These are phyloP conservation scores for Sceloporus undulatus DNA, from an alignment of 2,113 vertebrate genomes.

Conservation along the genomic window DNA sequence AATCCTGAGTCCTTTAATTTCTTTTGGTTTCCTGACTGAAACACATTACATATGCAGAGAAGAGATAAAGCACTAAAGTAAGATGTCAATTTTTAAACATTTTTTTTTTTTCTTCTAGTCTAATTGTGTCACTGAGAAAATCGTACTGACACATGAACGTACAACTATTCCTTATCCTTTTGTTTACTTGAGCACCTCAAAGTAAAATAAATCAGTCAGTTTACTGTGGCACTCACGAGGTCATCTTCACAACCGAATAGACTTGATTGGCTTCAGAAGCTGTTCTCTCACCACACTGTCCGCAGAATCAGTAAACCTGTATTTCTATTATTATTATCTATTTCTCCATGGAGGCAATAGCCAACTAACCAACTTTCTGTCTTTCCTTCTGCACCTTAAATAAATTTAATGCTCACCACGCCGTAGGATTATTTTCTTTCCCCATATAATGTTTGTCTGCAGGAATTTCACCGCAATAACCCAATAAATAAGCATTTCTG, in stretches of 20 bases:
- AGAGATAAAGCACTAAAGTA: neutral
- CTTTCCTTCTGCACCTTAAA: neutral
- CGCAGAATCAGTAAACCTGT: neutral
- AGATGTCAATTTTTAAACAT: neutral
- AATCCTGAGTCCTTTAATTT: slow-evolving; percentile 13
- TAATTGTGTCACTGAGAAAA: neutral
- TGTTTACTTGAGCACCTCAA: neutral
- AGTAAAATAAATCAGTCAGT: neutral
- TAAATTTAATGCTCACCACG: neutral
- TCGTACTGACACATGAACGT: neutral
- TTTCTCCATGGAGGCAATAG: neutral
- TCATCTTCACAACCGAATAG: neutral
- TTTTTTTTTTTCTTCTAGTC: neutral
- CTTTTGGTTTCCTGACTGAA: neutral
- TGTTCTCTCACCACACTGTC: neutral
- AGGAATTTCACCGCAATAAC: too few species aligned
- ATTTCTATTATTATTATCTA: too few species aligned
- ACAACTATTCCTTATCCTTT: neutral
- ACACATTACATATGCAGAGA: neutral
- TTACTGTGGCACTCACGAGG: neutral
- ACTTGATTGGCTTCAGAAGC: neutral
- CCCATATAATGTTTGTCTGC: too few species aligned
- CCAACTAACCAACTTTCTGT: neutral
- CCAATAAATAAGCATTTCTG: too few species aligned
- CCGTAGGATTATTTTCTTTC: too few species aligned